Base-by-base conservation (phyloP, 2,888 invertebrate species). In the Slavum lentiscoides region DNA sequence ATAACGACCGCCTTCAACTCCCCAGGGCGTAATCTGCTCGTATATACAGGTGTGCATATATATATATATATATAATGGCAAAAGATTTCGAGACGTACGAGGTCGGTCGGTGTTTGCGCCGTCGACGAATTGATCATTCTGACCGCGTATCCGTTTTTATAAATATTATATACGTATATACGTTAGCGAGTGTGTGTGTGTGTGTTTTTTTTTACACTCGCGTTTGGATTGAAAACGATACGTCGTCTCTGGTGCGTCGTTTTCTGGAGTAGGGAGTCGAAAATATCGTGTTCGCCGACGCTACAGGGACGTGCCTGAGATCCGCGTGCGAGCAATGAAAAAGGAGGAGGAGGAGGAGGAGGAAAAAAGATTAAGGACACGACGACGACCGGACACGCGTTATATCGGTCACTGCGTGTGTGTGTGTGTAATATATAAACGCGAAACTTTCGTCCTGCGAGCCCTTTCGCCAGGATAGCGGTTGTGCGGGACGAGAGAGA, bases 181-280 rank as follows among this genome's bases (percentile, higher is more conserved):
- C 39, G 59, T 19, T 2, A 13, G 49, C 58, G 58, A 58, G n/a
- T 37, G 68, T 59, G 30, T 30, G 30, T 30, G 3, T 43, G 4
- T 55, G 37, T 43, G 23, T 62, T 59, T 39, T 37, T 39, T 61
- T 39, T 72, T 72, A n/a, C 21, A 72, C 62, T 49, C 21, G 9
- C 61, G 62, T 62, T 77, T 53, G 53, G 70, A 77, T 70, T 70
- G 77, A 77, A 77, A 69, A 77, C 70, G 64, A 70, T 80, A 19
- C 8, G 39, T 19, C 17, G 66, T 17, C 55, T 30, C 15, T 49
- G 62, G 43, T 13, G 30, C 30, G 4, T 30, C 30, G 30, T 30
- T 30, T 30, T 30, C 30, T 30, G 55, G 43, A 21, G 37, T 39
- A 17, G 5, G 39, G 58, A 69, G 61, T 43, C 23, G 53, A 77